Percentiles rank a stretch among this genome's conserved stretches.
Conservation (phyloP, 2,113 vertebrate genomes). For the Eptesicus fuscus region DNA sequence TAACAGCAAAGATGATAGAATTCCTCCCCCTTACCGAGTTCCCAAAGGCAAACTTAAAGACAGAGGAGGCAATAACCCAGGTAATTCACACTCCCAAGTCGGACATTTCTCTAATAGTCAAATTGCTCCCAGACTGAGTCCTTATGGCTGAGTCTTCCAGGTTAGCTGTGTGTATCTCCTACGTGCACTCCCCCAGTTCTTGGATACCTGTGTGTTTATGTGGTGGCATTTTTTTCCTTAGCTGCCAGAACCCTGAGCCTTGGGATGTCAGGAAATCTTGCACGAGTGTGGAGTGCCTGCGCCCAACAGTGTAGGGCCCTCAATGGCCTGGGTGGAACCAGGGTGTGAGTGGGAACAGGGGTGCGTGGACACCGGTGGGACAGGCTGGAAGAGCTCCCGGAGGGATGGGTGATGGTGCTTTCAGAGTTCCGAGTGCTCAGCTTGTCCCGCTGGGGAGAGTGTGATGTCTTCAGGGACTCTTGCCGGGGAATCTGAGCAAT, state of each 20-base stretch:
- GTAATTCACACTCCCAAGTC: neutral
- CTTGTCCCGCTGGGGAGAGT: rapidly evolving
- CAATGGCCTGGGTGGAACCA: neutral
- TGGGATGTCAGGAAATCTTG: neutral
- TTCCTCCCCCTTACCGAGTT: neutral
- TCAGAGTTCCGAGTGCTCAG: neutral
- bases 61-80: neutral
- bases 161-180: neutral
- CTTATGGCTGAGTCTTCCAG: neutral
- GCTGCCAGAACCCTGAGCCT: neutral
- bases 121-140: neutral
- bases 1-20: neutral
- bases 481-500: neutral
- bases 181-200: rapidly evolving
- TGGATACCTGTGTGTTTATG: rapidly evolving
- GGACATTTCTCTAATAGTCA: neutral
- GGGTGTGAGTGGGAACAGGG: neutral
- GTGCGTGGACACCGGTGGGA: neutral
- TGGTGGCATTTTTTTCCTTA: neutral
- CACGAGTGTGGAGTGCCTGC: rapidly evolving
- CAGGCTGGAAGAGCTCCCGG: neutral
- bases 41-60: neutral
- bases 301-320: neutral
- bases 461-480: neutral
- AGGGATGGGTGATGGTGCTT: neutral